phyloP scores from a whole-genome alignment of 2,113 vertebrate species.

The Tichodroma muraria region DNA sequence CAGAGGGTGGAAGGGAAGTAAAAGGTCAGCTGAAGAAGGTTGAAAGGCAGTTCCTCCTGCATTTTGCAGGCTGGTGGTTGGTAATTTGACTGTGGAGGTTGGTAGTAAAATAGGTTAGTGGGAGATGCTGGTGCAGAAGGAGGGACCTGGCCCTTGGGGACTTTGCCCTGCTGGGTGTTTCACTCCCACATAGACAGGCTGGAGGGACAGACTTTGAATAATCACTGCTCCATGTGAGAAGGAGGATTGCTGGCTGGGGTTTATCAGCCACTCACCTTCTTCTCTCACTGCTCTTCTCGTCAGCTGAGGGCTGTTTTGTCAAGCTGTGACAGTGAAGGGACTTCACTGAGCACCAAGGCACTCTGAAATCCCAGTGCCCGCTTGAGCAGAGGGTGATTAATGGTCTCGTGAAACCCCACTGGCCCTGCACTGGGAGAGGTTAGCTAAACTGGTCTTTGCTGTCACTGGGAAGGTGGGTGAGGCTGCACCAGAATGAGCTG shows the following conservation, averaged over 20 bases:
- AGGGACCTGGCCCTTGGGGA: neutral
- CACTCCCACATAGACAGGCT: fast-evolving
- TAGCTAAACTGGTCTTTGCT: neutral
- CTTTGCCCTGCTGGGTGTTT: neutral
- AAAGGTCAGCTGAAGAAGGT: neutral
- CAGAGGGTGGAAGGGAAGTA: neutral
- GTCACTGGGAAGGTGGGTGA: neutral
- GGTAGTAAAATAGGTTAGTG: neutral
- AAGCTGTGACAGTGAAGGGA: neutral
- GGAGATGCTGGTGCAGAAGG: neutral
- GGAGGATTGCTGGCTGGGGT: neutral
- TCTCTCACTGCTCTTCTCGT: neutral
- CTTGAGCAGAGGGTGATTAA: neutral
- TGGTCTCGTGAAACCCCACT: neutral
- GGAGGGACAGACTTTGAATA: neutral
- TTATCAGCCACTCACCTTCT: no score
- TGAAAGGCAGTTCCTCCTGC: neutral
- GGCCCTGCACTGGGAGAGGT: neutral
- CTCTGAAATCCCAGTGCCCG: neutral
- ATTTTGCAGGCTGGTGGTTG: neutral
- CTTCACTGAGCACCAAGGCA: neutral
- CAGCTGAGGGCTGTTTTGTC: neutral
- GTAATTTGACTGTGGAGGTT: neutral
- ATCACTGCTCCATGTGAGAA: neutral
- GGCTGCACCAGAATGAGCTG: neutral